Evolutionary conservation across 92 coral and sea anemone genomes (phyloP).

Genomic region (Actinernus sp.): DNA sequence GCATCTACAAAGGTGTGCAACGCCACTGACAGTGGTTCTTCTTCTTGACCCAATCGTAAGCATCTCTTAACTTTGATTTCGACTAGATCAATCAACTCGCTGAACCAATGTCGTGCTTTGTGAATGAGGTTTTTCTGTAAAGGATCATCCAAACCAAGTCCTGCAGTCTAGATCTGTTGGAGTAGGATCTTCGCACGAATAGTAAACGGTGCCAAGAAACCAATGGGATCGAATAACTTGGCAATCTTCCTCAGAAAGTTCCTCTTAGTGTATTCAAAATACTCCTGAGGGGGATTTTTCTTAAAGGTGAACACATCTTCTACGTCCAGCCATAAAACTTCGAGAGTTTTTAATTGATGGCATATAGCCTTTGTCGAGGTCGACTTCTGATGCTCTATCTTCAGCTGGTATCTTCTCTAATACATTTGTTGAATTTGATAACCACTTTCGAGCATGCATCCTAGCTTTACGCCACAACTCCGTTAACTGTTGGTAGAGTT

Average conservation of each 20-base stretch:
- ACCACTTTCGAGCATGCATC: conserved; percentile 63
- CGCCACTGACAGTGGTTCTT: too few species aligned
- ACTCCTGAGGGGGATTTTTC: too few species aligned
- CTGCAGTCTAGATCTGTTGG: conserved; percentile 64
- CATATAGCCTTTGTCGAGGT: conserved; percentile 24
- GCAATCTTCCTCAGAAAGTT: conserved; percentile 58
- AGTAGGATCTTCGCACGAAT: conserved; percentile 58
- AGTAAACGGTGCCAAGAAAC: conserved; percentile 49
- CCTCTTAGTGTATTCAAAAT: conserved; percentile 39
- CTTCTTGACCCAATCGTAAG: conserved; percentile 30
- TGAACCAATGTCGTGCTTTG: conserved; percentile 39
- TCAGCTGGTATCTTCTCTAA: conserved; percentile 48
- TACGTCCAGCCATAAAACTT: too few species aligned
- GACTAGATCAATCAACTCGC: conserved; percentile 22
- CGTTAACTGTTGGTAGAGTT: conserved; percentile 43
- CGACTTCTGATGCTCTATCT: conserved; percentile 52
- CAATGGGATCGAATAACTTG: conserved; percentile 54
- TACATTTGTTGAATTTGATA: conserved; percentile 41
- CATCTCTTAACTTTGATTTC: conserved; percentile 52
- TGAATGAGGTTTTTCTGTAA: conserved; percentile 45
- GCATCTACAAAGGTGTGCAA: conserved; percentile 78
- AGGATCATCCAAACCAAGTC: conserved; percentile 57
- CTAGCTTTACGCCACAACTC: conserved; percentile 28
- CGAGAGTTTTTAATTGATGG: conserved; percentile 33
- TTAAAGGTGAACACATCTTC: too few species aligned